Percentiles rank a stretch among this genome's conserved stretches.
These are phyloP conservation scores for Sebastes minor DNA, from an alignment of 2,797 vertebrate species.

Conservation along the genomic window DNA sequence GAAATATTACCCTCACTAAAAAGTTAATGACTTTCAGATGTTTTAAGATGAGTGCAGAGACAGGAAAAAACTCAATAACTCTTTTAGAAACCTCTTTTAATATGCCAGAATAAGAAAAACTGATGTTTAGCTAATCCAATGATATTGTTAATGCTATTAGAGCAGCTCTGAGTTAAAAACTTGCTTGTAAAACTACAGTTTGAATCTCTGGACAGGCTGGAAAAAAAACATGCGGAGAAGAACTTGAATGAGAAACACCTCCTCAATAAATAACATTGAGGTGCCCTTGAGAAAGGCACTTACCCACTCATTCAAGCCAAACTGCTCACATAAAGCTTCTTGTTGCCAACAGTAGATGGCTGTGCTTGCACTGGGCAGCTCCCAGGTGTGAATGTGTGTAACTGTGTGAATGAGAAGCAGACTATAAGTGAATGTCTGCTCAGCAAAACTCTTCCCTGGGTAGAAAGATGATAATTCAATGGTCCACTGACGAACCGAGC, in stretches of 20 bases:
- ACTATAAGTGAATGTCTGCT: slow-evolving; percentile 7
- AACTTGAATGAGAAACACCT: slow-evolving; percentile 30
- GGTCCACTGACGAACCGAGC: slow-evolving; percentile 32
- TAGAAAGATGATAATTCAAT: slow-evolving; percentile 54
- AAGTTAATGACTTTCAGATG: no score
- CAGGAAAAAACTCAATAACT: not conserved
- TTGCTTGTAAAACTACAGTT: not conserved
- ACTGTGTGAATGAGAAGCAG: slow-evolving; percentile 25
- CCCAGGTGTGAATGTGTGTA: slow-evolving; percentile 47
- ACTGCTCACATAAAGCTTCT: not conserved
- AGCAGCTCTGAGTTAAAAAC: not conserved
- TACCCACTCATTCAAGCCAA: slow-evolving; percentile 9
- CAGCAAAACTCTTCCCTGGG: slow-evolving; percentile 37
- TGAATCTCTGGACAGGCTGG: not conserved
- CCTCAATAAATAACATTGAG: slow-evolving; percentile 32
- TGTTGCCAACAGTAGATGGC: slow-evolving; percentile 13
- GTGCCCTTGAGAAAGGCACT: slow-evolving; percentile 36
- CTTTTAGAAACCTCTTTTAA: not conserved
- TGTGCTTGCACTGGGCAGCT: slow-evolving; percentile 9
- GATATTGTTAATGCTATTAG: not conserved
- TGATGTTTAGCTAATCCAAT: not conserved
- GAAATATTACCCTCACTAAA: no score
- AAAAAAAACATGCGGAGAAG: not conserved
- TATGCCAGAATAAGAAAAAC: not conserved
- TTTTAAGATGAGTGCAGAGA: not conserved